These are phyloP conservation scores for Drosophila jambulina DNA, from an alignment of 1,140 invertebrate species.

Conservation along the genomic window DNA sequence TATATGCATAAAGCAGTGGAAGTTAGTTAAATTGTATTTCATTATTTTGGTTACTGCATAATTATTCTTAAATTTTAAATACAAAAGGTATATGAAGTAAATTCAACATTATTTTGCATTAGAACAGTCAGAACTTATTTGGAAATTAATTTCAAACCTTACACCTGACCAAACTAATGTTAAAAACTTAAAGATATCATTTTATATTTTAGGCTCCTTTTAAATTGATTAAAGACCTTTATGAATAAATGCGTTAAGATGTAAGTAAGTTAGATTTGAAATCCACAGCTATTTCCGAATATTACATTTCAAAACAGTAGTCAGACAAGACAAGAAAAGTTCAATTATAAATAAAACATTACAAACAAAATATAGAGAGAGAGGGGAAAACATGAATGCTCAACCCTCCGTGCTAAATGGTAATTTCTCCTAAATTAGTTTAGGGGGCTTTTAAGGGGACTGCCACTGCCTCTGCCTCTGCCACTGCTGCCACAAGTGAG, in stretches of 20 bases:
- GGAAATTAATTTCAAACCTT: no score
- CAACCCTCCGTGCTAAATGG: conserved; percentile 12
- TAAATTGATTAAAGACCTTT: no score
- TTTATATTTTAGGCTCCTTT: no score
- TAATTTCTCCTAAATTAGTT: conserved; percentile 19
- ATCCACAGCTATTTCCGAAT: background rate
- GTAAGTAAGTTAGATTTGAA: background rate
- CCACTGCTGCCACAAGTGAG: conserved; percentile 7
- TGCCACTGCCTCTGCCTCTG: background rate
- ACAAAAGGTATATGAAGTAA: no score
- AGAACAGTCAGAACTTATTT: no score
- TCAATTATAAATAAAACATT: conserved; percentile 3
- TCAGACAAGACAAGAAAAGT: background rate
- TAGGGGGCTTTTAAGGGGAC: background rate
- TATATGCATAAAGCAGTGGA: background rate
- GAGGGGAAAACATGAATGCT: conserved; percentile 1
- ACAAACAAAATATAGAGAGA: background rate
- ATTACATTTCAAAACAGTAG: background rate
- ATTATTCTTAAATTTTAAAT: no score
- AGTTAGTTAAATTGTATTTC: no score
- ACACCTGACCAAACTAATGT: no score
- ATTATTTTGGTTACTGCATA: no score
- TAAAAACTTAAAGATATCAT: no score
- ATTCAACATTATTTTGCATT: no score
- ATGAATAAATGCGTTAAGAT: no score